Evolutionary conservation across 92 coral and sea anemone species (phyloP).

Genomic region (Epizoanthus illoricatus): DNA sequence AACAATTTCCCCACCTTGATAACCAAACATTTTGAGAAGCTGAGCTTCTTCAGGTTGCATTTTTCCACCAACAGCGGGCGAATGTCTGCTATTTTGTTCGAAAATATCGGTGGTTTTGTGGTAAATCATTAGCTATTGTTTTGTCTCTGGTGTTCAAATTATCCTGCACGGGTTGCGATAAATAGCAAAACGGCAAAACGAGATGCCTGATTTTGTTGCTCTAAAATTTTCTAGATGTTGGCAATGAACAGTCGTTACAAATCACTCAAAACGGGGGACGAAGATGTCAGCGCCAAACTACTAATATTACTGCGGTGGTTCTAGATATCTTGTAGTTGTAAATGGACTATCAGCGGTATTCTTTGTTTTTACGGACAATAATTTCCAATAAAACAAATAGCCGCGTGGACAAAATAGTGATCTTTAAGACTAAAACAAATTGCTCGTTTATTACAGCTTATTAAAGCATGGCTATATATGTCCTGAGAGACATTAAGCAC

Average conservation of each 20-base stretch:
- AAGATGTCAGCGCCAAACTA: not conserved
- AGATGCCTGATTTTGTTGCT: too few relatives aligned
- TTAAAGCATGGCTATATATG: not conserved
- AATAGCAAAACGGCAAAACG: too few relatives aligned
- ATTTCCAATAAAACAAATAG: not conserved
- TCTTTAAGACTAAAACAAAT: not conserved
- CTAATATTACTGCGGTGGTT: not conserved
- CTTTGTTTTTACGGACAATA: constrained; percentile 1
- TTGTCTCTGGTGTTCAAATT: too few relatives aligned
- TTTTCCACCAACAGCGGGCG: not conserved
- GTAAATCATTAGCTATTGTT: too few relatives aligned
- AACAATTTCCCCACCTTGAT: not conserved
- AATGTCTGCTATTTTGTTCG: too few relatives aligned
- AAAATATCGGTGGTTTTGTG: too few relatives aligned
- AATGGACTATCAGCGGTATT: not conserved
- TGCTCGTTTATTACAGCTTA: not conserved
- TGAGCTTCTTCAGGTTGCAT: not conserved
- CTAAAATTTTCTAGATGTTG: too few relatives aligned
- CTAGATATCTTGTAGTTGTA: not conserved
- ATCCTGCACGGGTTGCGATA: too few relatives aligned
- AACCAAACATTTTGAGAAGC: not conserved
- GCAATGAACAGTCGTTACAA: too few relatives aligned
- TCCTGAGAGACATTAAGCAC: too few relatives aligned
- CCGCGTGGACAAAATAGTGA: constrained; percentile 10
- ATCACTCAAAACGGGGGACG: not conserved